Evolutionary conservation across 2,888 invertebrate species (phyloP).

Genomic region (Nomada lathburiana): DNA sequence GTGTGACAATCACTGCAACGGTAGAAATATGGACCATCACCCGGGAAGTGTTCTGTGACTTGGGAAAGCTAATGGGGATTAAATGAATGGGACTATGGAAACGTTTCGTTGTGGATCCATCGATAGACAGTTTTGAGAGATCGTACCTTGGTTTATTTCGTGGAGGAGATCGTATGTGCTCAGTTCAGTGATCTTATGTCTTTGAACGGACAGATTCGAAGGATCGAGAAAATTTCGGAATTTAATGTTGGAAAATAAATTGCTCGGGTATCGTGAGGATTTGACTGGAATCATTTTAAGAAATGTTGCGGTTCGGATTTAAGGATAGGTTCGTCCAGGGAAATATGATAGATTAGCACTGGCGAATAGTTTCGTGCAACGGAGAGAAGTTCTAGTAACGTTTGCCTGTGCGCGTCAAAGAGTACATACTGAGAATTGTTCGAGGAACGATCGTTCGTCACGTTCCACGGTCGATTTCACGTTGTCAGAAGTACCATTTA

Average conservation of each 20-base stretch:
- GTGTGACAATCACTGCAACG: conserved; percentile 43
- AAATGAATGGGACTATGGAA: conserved; percentile 31
- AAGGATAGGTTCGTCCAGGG: background rate
- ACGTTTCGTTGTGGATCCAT: conserved; percentile 32
- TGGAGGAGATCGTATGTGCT: conserved; percentile 9
- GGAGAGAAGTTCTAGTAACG: background rate
- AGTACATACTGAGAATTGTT: background rate
- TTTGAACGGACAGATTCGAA: background rate
- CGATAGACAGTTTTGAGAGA: background rate
- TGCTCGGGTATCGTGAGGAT: background rate
- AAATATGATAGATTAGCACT: background rate
- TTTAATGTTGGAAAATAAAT: background rate
- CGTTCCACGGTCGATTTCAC: background rate
- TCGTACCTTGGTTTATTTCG: background rate
- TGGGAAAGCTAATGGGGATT: conserved; percentile 53
- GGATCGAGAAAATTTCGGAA: background rate
- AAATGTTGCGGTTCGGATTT: background rate
- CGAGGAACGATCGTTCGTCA: background rate
- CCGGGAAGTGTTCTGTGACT: conserved; percentile 61
- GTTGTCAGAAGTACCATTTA: conserved; percentile 3
- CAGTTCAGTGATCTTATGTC: background rate
- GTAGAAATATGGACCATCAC: conserved; percentile 21
- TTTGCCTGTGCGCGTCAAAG: background rate
- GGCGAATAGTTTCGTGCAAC: background rate
- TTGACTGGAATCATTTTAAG: background rate